Evolutionary conservation across 2,797 vertebrate species (phyloP).

Genomic region (Furcifer pardalis): DNA sequence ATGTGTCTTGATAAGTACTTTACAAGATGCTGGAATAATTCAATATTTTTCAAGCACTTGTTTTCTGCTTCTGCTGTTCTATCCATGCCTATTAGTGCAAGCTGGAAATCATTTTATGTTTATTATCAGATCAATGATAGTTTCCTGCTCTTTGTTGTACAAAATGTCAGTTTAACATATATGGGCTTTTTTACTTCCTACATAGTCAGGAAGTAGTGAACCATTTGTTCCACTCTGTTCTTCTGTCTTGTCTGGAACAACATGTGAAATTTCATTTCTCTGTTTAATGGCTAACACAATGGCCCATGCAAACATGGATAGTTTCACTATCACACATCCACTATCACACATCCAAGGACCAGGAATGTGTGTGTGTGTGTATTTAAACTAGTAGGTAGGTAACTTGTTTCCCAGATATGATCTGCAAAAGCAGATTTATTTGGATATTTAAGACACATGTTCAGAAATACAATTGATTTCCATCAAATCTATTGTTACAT

Average conservation of each 20-base stretch:
- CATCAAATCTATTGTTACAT: neutral
- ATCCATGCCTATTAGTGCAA: constrained; percentile 11
- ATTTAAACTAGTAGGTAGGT: neutral
- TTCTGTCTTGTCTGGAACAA: neutral
- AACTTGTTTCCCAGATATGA: constrained; percentile 31
- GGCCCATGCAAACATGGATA: neutral
- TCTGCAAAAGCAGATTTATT: constrained; percentile 3
- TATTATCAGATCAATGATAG: neutral
- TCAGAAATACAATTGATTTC: constrained; percentile 1
- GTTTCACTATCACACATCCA: no score
- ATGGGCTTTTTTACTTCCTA: neutral
- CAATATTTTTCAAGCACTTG: neutral
- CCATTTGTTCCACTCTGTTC: neutral
- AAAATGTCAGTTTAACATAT: neutral
- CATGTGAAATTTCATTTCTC: constrained; percentile 28
- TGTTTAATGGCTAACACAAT: constrained; percentile 16
- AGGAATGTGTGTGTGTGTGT: neutral
- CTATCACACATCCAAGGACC: no score
- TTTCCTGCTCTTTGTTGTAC: constrained; percentile 7
- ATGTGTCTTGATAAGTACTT: constrained; percentile 33
- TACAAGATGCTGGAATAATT: constrained; percentile 1
- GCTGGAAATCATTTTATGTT: constrained; percentile 22
- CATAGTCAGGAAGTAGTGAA: neutral
- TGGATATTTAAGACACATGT: neutral
- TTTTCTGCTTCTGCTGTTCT: neutral